Percentiles rank a stretch among this genome's conserved stretches.
phyloP scores from a whole-genome alignment of 2,888 invertebrate genomes.

The Dysmachus trigonus region DNA sequence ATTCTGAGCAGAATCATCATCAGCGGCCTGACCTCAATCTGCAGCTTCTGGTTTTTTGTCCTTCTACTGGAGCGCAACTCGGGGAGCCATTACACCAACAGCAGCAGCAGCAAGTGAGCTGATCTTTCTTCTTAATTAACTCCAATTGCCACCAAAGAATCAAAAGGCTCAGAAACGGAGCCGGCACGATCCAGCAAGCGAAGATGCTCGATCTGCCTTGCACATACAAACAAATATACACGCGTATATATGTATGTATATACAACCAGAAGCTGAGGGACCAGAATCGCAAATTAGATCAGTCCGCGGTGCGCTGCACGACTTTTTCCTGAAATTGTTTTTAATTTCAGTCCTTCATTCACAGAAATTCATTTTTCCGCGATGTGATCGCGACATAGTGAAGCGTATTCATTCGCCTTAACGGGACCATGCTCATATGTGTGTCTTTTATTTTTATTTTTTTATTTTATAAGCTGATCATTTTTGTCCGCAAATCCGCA shows the following conservation, averaged over 20 bases:
- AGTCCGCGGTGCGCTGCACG: background rate
- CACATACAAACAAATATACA: too few relatives aligned
- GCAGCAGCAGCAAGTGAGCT: too few relatives aligned
- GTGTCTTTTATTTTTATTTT: background rate
- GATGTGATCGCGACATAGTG: background rate
- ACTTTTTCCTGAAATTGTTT: constrained; percentile 27
- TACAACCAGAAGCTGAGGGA: background rate
- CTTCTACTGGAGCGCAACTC: constrained; percentile 2
- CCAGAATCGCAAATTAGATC: constrained; percentile 26
- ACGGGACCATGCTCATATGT: constrained; percentile 17
- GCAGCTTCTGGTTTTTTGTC: constrained; percentile 16
- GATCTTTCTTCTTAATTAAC: constrained; percentile 35
- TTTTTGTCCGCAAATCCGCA: background rate
- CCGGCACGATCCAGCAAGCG: background rate
- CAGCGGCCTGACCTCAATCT: constrained; percentile 6
- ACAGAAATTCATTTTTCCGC: constrained; percentile 20
- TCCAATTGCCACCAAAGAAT: constrained; percentile 25
- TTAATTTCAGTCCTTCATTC: constrained; percentile 22
- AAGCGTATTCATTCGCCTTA: background rate
- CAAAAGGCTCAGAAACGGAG: background rate
- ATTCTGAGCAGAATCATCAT: background rate
- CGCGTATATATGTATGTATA: too few relatives aligned
- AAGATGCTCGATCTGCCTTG: background rate
- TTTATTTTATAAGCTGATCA: background rate
- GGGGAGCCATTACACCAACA: constrained; percentile 13